Conservation (phyloP, 2,113 vertebrate genomes). For the Sakesphorus luctuosus region DNA sequence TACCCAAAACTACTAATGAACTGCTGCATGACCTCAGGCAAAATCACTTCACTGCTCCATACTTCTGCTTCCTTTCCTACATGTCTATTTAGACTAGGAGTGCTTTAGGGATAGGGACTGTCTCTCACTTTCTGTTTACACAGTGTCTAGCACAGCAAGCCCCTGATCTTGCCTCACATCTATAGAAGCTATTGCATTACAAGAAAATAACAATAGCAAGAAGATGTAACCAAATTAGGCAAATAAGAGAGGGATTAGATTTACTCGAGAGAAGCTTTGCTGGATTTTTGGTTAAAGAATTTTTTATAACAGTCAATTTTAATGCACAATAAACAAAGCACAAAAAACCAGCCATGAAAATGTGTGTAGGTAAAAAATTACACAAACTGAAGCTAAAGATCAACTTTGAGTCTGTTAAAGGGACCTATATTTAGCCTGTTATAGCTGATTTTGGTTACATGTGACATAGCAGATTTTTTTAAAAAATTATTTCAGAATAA, state of each 20-base stretch:
- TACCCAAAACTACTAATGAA: neutral
- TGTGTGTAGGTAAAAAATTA: neutral
- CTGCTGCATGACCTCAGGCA: neutral
- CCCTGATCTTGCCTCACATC: neutral
- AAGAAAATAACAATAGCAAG: neutral
- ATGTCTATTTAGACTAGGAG: constrained; percentile 30
- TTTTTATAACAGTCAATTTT: neutral
- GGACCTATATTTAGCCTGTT: neutral
- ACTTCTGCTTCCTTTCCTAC: constrained; percentile 1
- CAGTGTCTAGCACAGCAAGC: constrained; percentile 20
- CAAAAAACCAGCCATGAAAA: neutral
- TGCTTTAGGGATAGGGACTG: constrained; percentile 10
- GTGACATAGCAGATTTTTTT: accelerated
- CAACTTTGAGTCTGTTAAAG: neutral
- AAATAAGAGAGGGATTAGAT: neutral
- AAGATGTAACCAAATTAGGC: constrained; percentile 14
- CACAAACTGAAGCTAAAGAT: neutral
- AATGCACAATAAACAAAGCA: neutral
- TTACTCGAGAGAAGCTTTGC: neutral
- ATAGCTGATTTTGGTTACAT: neutral
- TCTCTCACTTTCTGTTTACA: constrained; percentile 33
- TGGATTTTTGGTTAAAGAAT: neutral
- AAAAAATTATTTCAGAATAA: neutral
- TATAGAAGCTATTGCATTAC: constrained; percentile 14
- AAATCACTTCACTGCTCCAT: neutral